Evolutionary conservation across 2,888 invertebrate species (phyloP), one percentile per base, ranked within the genome.

Genomic region (Archips xylosteana): DNA sequence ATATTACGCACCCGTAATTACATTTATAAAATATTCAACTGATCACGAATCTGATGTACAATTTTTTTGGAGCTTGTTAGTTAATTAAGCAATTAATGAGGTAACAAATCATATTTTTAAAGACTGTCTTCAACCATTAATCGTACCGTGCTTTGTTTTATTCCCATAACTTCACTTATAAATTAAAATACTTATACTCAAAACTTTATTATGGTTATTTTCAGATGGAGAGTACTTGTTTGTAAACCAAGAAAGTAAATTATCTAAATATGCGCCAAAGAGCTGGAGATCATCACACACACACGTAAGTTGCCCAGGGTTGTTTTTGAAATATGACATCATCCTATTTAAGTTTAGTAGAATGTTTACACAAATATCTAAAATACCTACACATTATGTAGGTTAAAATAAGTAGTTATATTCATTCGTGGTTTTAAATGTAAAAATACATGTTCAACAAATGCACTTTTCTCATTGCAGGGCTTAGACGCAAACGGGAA

Each of bases 201-300:
- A 60, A 13, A 34, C 32, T 8, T 10, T 10, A 15, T 23, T 5
- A 60, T 84, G 79, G 80, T 80, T 79, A 80, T 80, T 96, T 97
- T 57, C 96, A 99, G 99, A 98, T 96, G 98, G 98, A 94, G 99
- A 99, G 95, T 98, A 97, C 94, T 96, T 98, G 88, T 99, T 99
- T 95, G 97, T 98, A 92, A 98, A 99, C 91, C 96, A 97, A 89
- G 98, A 98, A 91, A 97, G 97, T 95, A 99, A 99, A 95, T 95
- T 99, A 86, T 98, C 98, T 88, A 99, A 99, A 95, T 98, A 98
- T 95, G 98, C 98, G 84, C 98, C 98, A 87, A 99, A 99, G 95
- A 97, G 97, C 92, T 99, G 99, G 98, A 97, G 98, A 91, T 97
- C 98, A 82, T 98, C 98, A 80, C 97, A 98, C 92, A 97, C 97